Conservation (phyloP, 2,797 vertebrate species). For the Acanthiza pusilla region DNA sequence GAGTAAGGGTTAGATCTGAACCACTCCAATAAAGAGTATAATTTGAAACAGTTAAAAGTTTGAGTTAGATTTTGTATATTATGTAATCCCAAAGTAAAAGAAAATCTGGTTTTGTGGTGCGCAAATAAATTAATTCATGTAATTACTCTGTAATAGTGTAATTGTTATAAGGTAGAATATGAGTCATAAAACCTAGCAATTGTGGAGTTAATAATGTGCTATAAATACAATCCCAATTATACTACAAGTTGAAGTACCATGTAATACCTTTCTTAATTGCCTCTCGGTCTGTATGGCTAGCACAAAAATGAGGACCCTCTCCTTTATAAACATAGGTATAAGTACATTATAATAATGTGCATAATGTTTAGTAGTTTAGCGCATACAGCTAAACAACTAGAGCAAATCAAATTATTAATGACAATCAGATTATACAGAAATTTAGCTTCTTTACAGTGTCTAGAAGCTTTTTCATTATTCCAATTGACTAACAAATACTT, state of each 20-base stretch:
- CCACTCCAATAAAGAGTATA: not conserved
- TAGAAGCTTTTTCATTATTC: not conserved
- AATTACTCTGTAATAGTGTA: constrained; percentile 53
- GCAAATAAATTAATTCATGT: constrained; percentile 42
- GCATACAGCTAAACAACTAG: not conserved
- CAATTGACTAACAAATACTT: not conserved
- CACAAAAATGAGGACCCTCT: constrained; percentile 22
- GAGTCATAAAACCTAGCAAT: constrained; percentile 43
- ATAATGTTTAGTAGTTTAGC: not conserved
- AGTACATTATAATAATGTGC: not conserved
- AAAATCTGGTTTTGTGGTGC: not conserved
- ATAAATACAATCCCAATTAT: constrained; percentile 51
- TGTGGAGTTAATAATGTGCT: constrained; percentile 46
- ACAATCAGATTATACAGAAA: not conserved
- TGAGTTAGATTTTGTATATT: not conserved
- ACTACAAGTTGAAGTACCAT: constrained; percentile 7
- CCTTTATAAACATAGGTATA: constrained; percentile 10
- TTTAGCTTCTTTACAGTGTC: not conserved
- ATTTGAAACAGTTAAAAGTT: not conserved
- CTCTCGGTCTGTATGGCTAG: constrained; percentile 26
- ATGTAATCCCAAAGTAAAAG: not conserved
- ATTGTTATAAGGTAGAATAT: constrained; percentile 29
- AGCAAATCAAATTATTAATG: not conserved
- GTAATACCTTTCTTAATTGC: constrained; percentile 43
- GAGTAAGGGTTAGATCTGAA: not conserved